Conservation (phyloP, 2,797 vertebrate genomes). For the Zonotrichia albicollis region DNA sequence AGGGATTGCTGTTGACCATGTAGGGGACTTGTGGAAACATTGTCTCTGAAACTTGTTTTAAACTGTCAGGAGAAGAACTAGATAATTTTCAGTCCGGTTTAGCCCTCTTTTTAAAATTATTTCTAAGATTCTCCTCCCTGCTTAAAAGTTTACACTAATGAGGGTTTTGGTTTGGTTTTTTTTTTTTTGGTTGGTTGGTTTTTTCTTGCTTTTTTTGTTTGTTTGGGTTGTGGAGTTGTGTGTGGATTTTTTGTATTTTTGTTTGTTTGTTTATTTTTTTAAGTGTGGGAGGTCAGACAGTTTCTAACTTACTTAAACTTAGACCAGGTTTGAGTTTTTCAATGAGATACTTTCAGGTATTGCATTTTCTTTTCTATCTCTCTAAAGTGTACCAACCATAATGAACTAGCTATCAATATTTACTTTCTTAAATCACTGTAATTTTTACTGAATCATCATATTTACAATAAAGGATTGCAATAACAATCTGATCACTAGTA, state of each 20-base stretch:
- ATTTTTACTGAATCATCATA: conserved; percentile 20
- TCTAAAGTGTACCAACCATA: background rate
- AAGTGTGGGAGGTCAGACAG: background rate
- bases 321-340: background rate
- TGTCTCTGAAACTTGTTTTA: background rate
- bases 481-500: background rate
- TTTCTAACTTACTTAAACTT: background rate
- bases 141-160: background rate
- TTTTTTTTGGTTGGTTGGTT: background rate
- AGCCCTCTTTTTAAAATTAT: background rate
- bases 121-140: background rate
- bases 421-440: conserved; percentile 43
- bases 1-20: background rate
- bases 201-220: background rate
- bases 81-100: background rate
- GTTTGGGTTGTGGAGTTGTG: background rate
- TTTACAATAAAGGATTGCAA: conserved; percentile 10
- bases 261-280: background rate
- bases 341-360: background rate
- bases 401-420: conserved; percentile 43
- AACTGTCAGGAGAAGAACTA: background rate
- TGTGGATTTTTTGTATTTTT: too few relatives aligned
- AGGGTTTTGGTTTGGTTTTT: fast-evolving
- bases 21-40: background rate
- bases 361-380: conserved; percentile 46